These are phyloP conservation scores for Protobothrops flavoviridis DNA, from an alignment of 2,113 vertebrate species.

Conservation along the genomic window DNA sequence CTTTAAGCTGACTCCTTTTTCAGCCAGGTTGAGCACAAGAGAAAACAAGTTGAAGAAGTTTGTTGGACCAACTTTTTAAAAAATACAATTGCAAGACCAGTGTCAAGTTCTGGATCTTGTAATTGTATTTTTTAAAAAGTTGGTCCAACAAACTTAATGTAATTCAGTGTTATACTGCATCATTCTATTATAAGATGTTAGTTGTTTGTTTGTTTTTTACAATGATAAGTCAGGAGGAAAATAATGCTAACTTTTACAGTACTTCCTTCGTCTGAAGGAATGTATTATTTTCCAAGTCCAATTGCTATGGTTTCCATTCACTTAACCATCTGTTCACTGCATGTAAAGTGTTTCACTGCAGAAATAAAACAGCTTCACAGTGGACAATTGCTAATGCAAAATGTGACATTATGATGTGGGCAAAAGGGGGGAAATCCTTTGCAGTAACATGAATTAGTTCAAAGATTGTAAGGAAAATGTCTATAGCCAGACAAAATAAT, in stretches of 20 bases:
- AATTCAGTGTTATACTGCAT: neutral
- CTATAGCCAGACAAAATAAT: slow-evolving; percentile 58
- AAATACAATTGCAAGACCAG: neutral
- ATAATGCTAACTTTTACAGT: rapidly evolving
- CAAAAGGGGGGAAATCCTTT: slow-evolving; percentile 42
- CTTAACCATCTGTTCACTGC: slow-evolving; percentile 53
- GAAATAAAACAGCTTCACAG: slow-evolving; percentile 40
- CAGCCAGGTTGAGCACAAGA: neutral
- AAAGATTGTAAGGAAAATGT: slow-evolving; percentile 45
- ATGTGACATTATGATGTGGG: slow-evolving; percentile 39
- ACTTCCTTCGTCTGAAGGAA: slow-evolving; percentile 39
- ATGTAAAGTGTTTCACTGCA: slow-evolving; percentile 33
- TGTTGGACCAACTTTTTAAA: neutral
- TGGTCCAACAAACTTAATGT: neutral
- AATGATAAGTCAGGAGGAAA: neutral
- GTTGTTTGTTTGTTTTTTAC: neutral
- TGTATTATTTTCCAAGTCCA: slow-evolving; percentile 14
- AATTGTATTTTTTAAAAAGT: neutral
- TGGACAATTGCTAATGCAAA: slow-evolving; percentile 35
- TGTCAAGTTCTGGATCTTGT: neutral
- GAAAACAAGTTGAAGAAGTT: neutral
- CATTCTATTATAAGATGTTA: neutral
- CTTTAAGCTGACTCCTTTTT: neutral
- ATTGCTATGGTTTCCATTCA: slow-evolving; percentile 29
- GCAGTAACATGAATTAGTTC: slow-evolving; percentile 37